Evolutionary conservation across 2,113 vertebrate species (phyloP).

Genomic region (Oriolus oriolus): DNA sequence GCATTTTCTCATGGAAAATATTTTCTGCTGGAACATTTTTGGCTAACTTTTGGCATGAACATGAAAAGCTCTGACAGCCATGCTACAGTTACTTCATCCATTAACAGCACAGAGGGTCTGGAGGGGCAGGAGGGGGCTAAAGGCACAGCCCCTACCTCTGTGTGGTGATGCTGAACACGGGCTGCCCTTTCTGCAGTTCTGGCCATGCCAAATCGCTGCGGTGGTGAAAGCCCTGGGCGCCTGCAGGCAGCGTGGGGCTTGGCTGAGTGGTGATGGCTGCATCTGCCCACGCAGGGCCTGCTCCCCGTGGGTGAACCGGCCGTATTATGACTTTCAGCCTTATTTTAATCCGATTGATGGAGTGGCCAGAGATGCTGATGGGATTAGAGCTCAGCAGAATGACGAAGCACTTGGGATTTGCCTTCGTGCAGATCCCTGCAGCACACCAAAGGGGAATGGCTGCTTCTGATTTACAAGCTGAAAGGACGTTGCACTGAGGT

Average conservation of each 20-base stretch:
- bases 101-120: background rate
- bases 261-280: background rate
- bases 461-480: background rate
- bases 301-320: fast-evolving
- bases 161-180: fast-evolving
- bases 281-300: background rate
- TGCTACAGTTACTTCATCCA: background rate
- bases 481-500: fast-evolving
- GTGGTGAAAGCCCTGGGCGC: background rate
- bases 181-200: background rate
- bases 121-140: background rate
- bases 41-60: background rate
- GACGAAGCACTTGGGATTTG: slow-evolving; percentile 36
- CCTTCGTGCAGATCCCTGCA: background rate
- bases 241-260: background rate
- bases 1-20: slow-evolving; percentile 21
- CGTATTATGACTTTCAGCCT: background rate
- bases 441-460: background rate
- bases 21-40: background rate
- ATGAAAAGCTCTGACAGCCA: background rate
- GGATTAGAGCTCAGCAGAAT: slow-evolving; percentile 41
- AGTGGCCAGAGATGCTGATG: slow-evolving; percentile 16
- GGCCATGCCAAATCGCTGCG: background rate
- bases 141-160: background rate
- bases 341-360: slow-evolving; percentile 35